Conservation (phyloP, 2,797 vertebrate genomes). For the Halcyon badia region DNA sequence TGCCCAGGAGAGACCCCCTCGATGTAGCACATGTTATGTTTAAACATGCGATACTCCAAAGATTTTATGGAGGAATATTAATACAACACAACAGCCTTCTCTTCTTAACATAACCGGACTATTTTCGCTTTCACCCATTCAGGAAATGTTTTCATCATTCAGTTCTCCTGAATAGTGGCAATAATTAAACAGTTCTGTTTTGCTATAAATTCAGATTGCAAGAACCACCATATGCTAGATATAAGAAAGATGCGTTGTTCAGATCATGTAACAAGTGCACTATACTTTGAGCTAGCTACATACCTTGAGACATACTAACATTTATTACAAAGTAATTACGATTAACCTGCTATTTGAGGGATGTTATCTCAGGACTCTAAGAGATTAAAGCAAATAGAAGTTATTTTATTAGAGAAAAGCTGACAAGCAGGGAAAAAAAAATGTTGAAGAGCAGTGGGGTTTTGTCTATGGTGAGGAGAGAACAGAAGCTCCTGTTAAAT, state of each 20-base stretch:
- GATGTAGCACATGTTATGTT: neutral
- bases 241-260: neutral
- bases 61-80: neutral
- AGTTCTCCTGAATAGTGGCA: neutral
- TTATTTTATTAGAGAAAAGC: neutral
- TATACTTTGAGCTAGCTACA: neutral
- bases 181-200: neutral
- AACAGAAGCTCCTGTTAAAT: neutral
- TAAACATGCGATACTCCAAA: neutral
- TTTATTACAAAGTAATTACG: neutral
- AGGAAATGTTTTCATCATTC: neutral
- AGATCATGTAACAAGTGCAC: neutral
- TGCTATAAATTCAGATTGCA: neutral
- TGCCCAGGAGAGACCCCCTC: neutral
- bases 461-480: neutral
- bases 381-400: neutral
- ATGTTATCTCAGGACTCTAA: neutral
- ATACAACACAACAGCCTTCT: neutral
- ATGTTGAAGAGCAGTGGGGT: fast-evolving
- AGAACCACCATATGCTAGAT: neutral
- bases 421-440: neutral
- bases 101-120: neutral
- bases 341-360: neutral
- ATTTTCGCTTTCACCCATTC: neutral
- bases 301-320: neutral